phyloP scores from a whole-genome alignment of 2,113 vertebrate species.

The human (Homo sapiens) region GRCh38 chr4:168559001-168559500 shows the following conservation, averaged over 20 bases:
- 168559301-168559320: not conserved
- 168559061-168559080: not conserved
- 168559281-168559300: not conserved
- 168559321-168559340: not conserved
- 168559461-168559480: constrained; percentile 15
- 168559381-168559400: not conserved
- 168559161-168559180: not conserved
- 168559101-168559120: constrained; percentile 8
- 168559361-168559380: not conserved
- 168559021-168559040: constrained; percentile 13
- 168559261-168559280: not conserved
- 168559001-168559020: not conserved
- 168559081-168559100: not conserved
- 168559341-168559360: not conserved
- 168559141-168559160: not conserved
- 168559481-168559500: constrained; percentile 47
- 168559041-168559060: not conserved
- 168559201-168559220: not conserved
- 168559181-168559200: not conserved
- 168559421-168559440: not conserved
- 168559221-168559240: not conserved
- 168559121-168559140: not conserved
- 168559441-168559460: not conserved
- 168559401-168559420: not conserved
- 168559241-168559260: not conserved